Evolutionary conservation across 2,113 vertebrate species (phyloP), one percentile per base, ranked within the genome.

Genomic region (Nicator chloris): DNA sequence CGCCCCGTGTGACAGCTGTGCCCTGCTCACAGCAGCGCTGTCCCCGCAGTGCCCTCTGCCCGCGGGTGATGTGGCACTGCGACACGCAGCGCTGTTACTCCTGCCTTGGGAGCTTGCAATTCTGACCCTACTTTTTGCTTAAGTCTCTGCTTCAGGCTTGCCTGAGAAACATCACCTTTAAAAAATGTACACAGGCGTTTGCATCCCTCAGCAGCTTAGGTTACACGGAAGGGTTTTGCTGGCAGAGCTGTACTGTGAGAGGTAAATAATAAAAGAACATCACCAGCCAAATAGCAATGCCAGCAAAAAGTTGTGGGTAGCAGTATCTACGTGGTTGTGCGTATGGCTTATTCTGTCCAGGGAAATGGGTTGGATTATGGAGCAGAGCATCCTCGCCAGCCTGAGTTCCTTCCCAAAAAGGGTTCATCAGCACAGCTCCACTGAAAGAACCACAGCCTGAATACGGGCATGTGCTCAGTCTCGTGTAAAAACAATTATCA

Each of bases 401-500:
- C 22, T 30, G 63, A 91, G 53, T 11, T 72, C 61, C 92, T 77
- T 85, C 61, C 85, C 82, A 68, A 35, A 54, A 85, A 24, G 56
- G 40, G 31, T 89, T 94, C 72, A 83, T 72, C 90, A 85, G 66
- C 92, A 61, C n/a, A 60, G 78, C 82, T 57, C 45, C 44, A 40
- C 71, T 82, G 82, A 92, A 90, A 86, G 65, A 93, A 63, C 54
- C 95, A 57, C 53, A 42, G 66, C 57, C 5, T 42, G 57, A 85
- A 64, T 20, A 92, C 50, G 82, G 85, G 40, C 61, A 37, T 65
- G 75, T 39, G 70, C 77, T 93, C 5, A 27, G 77, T 11, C 40
- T 85, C 81, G 65, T 57, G 66, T 79, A 86, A 92, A 87, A 93
- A 91, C 84, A 94, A 87, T 89, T 80, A 90, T 6, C 53, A 42